Evolutionary conservation across 2,888 invertebrate genomes (phyloP).

Genomic region (Macaria notata): DNA sequence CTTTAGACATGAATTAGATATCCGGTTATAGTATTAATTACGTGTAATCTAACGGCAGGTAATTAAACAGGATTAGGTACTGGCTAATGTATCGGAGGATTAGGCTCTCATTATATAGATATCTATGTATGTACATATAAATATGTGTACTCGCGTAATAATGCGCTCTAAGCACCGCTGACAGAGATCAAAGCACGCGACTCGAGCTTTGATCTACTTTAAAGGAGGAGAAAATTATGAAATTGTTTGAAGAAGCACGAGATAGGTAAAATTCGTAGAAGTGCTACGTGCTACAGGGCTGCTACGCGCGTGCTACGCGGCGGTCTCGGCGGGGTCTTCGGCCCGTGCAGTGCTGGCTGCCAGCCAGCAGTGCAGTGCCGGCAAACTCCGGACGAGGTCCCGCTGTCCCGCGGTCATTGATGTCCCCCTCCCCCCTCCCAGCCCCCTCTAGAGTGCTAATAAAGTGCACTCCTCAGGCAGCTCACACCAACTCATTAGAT

Average conservation of each 20-base stretch:
- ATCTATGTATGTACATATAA: conserved; percentile 43
- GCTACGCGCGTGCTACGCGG: not conserved
- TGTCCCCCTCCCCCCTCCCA: conserved; percentile 1
- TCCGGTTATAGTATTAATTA: conserved; percentile 1
- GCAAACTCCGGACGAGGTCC: conserved; percentile 6
- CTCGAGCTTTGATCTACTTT: not conserved
- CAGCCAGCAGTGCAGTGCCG: not conserved
- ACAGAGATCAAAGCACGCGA: not conserved
- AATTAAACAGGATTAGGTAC: conserved; percentile 14
- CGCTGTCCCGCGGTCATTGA: conserved; percentile 11
- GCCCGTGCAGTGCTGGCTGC: not conserved
- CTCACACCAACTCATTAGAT: conserved; percentile 21
- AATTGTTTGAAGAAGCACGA: not conserved
- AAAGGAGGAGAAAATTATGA: not conserved
- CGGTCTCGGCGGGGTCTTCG: not conserved
- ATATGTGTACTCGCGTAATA: not conserved
- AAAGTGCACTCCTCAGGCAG: conserved; percentile 22
- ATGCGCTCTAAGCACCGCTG: not conserved
- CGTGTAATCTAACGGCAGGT: conserved; percentile 8
- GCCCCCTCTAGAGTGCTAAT: conserved; percentile 15
- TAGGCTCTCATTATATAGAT: conserved; percentile 34
- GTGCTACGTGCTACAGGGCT: not conserved
- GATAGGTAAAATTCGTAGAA: not conserved
- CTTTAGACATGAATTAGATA: not conserved
- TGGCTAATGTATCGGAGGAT: conserved; percentile 11